Evolutionary conservation across 2,797 vertebrate genomes (phyloP).

Genomic region (Aselliscus stoliczkanus): DNA sequence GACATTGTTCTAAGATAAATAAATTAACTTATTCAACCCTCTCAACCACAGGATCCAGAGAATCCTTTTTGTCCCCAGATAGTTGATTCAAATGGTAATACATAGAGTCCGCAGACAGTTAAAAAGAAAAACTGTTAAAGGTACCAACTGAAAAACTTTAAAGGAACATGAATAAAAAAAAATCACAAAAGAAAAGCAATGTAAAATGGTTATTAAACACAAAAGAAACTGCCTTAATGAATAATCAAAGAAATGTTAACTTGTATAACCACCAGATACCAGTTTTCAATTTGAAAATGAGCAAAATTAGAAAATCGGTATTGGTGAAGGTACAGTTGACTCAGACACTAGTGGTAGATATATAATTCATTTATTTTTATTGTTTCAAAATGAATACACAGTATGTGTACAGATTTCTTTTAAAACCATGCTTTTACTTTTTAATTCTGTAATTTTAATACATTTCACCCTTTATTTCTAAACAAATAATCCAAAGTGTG

Average conservation of each 20-base stretch:
- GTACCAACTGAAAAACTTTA: not conserved
- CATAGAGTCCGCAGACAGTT: not conserved
- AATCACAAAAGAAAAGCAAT: not conserved
- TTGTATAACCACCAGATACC: not conserved
- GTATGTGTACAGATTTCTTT: not conserved
- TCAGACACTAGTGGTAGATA: not conserved
- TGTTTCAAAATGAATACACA: not conserved
- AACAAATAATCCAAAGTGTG: too few species aligned
- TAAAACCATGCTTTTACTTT: not conserved
- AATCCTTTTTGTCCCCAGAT: not conserved
- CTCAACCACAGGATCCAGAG: not conserved
- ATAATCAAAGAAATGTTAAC: not conserved
- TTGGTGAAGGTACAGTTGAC: not conserved
- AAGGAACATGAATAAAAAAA: not conserved
- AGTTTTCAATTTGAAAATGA: not conserved
- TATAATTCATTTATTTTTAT: not conserved
- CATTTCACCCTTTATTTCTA: too few species aligned
- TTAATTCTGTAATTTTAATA: not conserved
- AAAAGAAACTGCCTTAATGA: not conserved
- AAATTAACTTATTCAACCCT: not conserved
- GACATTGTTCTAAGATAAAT: not conserved
- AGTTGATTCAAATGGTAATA: not conserved
- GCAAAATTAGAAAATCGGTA: not conserved
- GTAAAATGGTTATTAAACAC: not conserved
- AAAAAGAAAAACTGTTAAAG: not conserved